Evolutionary conservation across 2,888 invertebrate species (phyloP).

Genomic region (Rotaria sp.): DNA sequence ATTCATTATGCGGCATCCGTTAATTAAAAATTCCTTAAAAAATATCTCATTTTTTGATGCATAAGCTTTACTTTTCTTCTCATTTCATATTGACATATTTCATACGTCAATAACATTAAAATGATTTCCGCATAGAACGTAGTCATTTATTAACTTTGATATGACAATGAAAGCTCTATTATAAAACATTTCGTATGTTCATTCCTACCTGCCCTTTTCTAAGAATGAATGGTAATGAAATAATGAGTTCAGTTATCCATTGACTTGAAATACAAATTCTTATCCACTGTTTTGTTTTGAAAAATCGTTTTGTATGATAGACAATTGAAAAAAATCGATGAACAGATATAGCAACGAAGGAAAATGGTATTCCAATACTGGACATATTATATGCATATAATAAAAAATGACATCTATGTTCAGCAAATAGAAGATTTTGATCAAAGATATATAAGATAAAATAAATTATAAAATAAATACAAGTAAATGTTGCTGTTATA

Average conservation of each 20-base stretch:
- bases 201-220: not conserved
- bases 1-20: no score
- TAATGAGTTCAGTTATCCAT: not conserved
- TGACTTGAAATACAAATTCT: not conserved
- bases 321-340: not conserved
- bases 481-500: not conserved
- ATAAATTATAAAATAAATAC: not conserved
- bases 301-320: not conserved
- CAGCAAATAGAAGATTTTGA: not conserved
- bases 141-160: no score
- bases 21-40: no score
- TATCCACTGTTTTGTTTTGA: not conserved
- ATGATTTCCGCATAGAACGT: no score
- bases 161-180: no score
- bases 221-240: not conserved
- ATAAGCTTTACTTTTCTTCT: no score
- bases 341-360: not conserved
- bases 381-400: not conserved
- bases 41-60: no score
- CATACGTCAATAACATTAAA: no score
- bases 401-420: not conserved
- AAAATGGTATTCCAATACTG: not conserved
- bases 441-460: not conserved
- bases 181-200: no score
- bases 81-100: no score